phyloP scores from a whole-genome alignment of 2,888 invertebrate genomes.

The Parelbella ahira region DNA sequence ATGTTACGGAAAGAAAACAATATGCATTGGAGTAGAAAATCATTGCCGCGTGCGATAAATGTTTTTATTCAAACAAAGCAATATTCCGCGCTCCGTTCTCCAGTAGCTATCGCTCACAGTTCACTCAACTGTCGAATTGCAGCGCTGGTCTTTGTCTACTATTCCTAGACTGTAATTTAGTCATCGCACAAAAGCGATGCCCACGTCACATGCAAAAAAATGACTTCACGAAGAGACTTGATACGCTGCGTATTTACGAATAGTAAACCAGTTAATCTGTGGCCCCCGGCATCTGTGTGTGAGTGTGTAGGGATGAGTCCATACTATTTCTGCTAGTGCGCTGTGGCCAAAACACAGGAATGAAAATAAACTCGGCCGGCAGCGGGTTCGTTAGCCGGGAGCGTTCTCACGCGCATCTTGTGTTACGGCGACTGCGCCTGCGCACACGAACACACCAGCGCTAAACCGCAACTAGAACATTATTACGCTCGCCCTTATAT shows the following conservation, averaged over 20 bases:
- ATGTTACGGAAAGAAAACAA: too few relatives aligned
- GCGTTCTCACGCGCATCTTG: constrained; percentile 57
- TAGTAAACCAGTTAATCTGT: too few relatives aligned
- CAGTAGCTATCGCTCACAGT: too few relatives aligned
- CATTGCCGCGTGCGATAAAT: too few relatives aligned
- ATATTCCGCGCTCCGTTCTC: too few relatives aligned
- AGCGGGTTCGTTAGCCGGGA: constrained; percentile 62
- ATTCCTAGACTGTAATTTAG: constrained; percentile 37
- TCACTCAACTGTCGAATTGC: constrained; percentile 48
- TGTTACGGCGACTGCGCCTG: too few relatives aligned
- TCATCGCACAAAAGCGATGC: constrained; percentile 40
- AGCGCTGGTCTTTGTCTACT: constrained; percentile 42
- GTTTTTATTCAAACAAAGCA: too few relatives aligned
- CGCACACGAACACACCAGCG: too few relatives aligned
- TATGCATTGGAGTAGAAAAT: too few relatives aligned
- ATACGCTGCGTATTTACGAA: too few relatives aligned
- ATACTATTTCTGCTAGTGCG: constrained; percentile 25
- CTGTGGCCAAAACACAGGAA: constrained; percentile 53
- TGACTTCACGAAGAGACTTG: constrained; percentile 25
- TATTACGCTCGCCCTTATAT: too few relatives aligned
- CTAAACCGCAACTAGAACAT: too few relatives aligned
- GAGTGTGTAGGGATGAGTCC: constrained; percentile 24
- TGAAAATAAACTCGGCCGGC: constrained; percentile 53
- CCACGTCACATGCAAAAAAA: constrained; percentile 37
- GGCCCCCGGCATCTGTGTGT: constrained; percentile 28